Conservation (phyloP, 2,113 vertebrate species). For the Balaeniceps rex region DNA sequence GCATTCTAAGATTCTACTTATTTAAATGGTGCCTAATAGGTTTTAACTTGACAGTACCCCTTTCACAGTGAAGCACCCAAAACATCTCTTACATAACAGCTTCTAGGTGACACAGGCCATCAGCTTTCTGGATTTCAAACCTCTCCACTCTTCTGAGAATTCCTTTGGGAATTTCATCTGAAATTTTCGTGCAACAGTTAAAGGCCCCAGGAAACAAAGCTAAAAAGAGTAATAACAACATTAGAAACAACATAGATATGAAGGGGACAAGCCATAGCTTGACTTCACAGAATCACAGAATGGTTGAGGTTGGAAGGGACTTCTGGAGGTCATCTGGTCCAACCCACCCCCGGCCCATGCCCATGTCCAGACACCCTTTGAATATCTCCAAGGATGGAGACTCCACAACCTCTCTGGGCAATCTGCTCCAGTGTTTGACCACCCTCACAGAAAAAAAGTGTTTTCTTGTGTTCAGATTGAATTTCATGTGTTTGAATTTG, state of each 20-base stretch:
- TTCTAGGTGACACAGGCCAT: conserved; percentile 65
- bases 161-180: conserved; percentile 54
- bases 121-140: conserved; percentile 65
- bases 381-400: no score
- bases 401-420: no score
- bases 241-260: neutral
- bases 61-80: neutral
- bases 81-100: conserved; percentile 73
- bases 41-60: neutral
- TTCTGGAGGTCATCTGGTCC: no score
- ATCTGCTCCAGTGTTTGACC: no score
- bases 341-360: no score
- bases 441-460: no score
- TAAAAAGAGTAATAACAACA: conserved; percentile 22
- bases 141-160: conserved; percentile 57
- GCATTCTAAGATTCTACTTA: neutral
- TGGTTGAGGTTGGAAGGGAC: no score
- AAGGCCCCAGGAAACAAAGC: conserved; percentile 70
- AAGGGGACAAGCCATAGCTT: neutral
- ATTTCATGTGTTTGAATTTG: no score
- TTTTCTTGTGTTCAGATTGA: neutral
- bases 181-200: conserved; percentile 67
- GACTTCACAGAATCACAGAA: neutral
- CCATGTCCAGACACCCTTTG: no score
- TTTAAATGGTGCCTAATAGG: neutral